Conservation (phyloP, 2,797 vertebrate species). For the Pelobates cultripes region DNA sequence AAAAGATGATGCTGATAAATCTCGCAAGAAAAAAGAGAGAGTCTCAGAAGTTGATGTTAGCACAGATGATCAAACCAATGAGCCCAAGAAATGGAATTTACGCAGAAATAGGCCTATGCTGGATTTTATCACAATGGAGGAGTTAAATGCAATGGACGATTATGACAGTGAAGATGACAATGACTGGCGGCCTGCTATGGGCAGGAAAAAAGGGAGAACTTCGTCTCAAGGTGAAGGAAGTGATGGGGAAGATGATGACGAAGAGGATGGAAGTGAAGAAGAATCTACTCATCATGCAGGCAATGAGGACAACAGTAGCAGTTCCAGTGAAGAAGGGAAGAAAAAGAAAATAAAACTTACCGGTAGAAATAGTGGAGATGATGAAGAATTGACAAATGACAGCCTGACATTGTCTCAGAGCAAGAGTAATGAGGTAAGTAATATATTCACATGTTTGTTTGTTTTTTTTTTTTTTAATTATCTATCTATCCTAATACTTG, state of each 20-base stretch:
- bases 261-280: constrained; percentile 78
- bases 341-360: constrained; percentile 85
- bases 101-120: constrained; percentile 90
- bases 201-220: constrained; percentile 83
- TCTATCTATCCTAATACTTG: too few species aligned
- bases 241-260: constrained; percentile 81
- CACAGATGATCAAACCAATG: constrained; percentile 78
- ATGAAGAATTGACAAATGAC: constrained; percentile 97
- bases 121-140: constrained; percentile 96
- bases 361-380: constrained; percentile 85
- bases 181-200: constrained; percentile 91
- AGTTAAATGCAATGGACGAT: constrained; percentile 96
- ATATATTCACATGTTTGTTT: background rate
- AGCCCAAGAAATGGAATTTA: constrained; percentile 98
- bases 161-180: constrained; percentile 98
- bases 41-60: constrained; percentile 64
- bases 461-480: too few species aligned
- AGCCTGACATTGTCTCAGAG: constrained; percentile 93
- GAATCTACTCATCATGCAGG: constrained; percentile 77
- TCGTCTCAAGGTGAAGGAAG: constrained; percentile 79
- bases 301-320: constrained; percentile 81
- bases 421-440: constrained; percentile 92
- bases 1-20: constrained; percentile 76
- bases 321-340: constrained; percentile 85
- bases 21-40: constrained; percentile 80